Base-by-base conservation (phyloP, 2,888 invertebrate genomes). In the Platycnemis pennipes region DNA sequence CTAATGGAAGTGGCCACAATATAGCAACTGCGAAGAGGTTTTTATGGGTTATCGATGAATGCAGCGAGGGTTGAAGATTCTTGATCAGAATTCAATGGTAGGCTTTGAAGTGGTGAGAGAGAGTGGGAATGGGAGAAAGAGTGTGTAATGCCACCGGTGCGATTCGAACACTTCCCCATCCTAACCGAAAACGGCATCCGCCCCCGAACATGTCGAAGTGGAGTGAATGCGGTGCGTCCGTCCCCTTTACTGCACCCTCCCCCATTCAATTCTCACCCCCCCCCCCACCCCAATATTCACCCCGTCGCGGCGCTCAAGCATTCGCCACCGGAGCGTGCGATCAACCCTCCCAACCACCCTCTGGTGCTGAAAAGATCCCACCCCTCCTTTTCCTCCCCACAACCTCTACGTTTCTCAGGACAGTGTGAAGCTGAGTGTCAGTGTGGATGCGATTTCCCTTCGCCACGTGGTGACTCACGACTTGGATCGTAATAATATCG, bases 41-140 rank as follows among this genome's bases (percentile, higher is more conserved):
- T 63, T 63, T 63, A 37, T 77, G 77, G 77, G 77, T 77, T 77
- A 77, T 77, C 77, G 77, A 49, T 49, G 19, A 49, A 37, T 37
- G 77, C 31, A 37, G 11, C 26, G 77, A 26, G 69, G 37, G 11
- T 22, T 77, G 77, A 77, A 37, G 77, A 22, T 13, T 37, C 31
- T 31, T 31, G 16, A 37, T 31, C 77, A 77, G 77, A 37, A 77
- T 77, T 77, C 77, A 77, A 77, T 77, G 77, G 77, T 16, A 3
- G 77, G 77, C 37, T 37, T 77, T 37, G 77, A 37, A 5, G n/a
- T 2, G 19, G 26, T 26, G 69, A 31, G 37, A 37, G 31, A 2
- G 31, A 77, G 77, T 13, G 37, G 26, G 26, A 77, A 77, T n/a
- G n/a, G n/a, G n/a, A n/a, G n/a, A n/a, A n/a, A n/a, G n/a, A n/a